phyloP scores from a whole-genome alignment of 2,797 vertebrate genomes.

The Falco peregrinus region DNA sequence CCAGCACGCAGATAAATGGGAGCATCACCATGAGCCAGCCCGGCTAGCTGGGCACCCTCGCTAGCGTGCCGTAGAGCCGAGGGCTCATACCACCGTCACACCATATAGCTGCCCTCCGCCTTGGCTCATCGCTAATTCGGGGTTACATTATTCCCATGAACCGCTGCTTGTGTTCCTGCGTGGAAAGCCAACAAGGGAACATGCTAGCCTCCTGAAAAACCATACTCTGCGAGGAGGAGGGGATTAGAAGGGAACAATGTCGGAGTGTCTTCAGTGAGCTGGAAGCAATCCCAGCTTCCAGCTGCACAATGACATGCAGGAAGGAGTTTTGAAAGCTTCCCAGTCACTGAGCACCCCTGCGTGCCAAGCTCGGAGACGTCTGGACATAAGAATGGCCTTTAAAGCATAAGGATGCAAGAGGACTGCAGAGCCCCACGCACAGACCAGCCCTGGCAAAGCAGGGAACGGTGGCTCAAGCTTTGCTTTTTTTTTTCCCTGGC shows the following conservation, averaged over 20 bases:
- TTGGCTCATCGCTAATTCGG: neutral
- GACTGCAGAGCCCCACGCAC: neutral
- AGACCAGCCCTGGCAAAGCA: neutral
- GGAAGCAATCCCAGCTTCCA: slow-evolving; percentile 31
- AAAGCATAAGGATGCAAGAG: slow-evolving; percentile 22
- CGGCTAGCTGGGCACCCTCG: neutral
- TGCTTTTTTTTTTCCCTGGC: neutral
- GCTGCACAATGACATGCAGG: slow-evolving; percentile 50
- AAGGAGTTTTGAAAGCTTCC: slow-evolving; percentile 35
- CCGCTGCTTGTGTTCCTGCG: neutral
- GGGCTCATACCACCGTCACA: neutral
- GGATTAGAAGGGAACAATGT: slow-evolving; percentile 37
- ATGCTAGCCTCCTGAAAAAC: neutral
- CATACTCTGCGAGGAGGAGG: neutral
- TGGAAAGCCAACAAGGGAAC: slow-evolving; percentile 28
- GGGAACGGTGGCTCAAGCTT: neutral
- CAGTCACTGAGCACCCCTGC: neutral
- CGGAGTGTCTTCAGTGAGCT: slow-evolving; percentile 36
- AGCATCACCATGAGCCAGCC: neutral
- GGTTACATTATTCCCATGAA: slow-evolving; percentile 50
- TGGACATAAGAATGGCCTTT: slow-evolving; percentile 37
- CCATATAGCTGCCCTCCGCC: neutral
- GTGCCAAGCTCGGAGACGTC: neutral
- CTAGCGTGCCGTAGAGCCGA: neutral
- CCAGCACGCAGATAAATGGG: neutral